Percentiles rank a stretch among this genome's conserved stretches.
Conservation (phyloP, 2,797 vertebrate species). For the Dermochelys coriacea region DNA sequence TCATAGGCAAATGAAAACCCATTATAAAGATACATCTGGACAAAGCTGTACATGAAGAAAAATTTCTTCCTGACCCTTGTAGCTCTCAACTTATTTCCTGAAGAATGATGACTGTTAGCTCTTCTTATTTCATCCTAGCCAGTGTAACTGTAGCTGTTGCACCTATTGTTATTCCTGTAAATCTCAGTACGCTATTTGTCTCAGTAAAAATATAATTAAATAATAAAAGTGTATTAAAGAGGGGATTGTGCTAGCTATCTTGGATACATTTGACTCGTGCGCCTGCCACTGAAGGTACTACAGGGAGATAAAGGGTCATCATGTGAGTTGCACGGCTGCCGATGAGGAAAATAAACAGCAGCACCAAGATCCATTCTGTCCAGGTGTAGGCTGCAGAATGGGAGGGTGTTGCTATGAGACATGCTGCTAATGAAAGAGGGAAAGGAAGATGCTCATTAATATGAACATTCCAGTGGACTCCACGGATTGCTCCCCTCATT, state of each 20-base stretch:
- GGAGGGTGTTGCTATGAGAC: background rate
- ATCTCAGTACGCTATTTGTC: background rate
- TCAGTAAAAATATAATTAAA: background rate
- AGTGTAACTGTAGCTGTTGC: background rate
- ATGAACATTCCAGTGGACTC: background rate
- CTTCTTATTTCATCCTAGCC: background rate
- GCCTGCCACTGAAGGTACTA: background rate
- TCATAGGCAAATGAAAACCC: constrained; percentile 36
- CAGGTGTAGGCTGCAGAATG: background rate
- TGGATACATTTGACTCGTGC: background rate
- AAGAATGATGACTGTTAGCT: background rate
- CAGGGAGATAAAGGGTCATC: background rate
- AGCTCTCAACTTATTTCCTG: background rate
- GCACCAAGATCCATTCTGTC: background rate
- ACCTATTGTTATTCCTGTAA: fast-evolving
- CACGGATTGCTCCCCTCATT: fast-evolving
- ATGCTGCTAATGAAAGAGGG: background rate
- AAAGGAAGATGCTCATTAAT: background rate
- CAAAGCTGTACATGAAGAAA: background rate
- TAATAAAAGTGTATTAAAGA: background rate
- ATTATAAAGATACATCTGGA: constrained; percentile 16
- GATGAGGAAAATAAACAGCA: background rate
- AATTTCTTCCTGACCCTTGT: background rate
- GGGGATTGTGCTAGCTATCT: background rate
- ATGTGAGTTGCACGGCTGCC: background rate